Evolutionary conservation across 1,140 invertebrate species (phyloP).

Genomic region (Monomorium pharaonis): DNA sequence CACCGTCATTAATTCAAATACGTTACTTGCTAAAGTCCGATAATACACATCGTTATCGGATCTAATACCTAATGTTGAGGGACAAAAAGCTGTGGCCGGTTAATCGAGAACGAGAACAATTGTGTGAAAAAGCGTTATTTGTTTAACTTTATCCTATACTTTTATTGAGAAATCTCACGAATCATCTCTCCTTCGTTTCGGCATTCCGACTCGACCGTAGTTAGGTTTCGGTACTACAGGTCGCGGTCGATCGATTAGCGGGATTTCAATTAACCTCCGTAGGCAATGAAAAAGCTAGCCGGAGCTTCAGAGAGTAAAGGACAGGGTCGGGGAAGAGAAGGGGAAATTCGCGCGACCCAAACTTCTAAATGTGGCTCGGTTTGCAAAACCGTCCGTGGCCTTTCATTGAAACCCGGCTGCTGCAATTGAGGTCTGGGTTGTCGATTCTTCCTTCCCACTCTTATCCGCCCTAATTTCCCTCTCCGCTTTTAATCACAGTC

Average conservation of each 20-base stretch:
- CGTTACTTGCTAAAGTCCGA: neutral
- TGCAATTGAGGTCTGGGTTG: slow-evolving; percentile 63
- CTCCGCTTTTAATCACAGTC: slow-evolving; percentile 53
- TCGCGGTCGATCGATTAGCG: slow-evolving; percentile 74
- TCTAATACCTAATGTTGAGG: neutral
- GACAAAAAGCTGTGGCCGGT: neutral
- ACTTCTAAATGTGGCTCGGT: slow-evolving; percentile 73
- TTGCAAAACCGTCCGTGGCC: slow-evolving; percentile 73
- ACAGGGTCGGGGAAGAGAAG: neutral
- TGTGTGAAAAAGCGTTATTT: neutral
- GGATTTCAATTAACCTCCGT: slow-evolving; percentile 78
- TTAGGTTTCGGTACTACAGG: slow-evolving; percentile 41
- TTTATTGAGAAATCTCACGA: neutral
- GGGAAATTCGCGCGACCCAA: slow-evolving; percentile 57
- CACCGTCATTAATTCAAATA: slow-evolving; percentile 30
- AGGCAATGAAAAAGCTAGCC: slow-evolving; percentile 66
- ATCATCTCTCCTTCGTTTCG: neutral
- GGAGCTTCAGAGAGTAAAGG: slow-evolving; percentile 14
- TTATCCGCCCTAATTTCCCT: slow-evolving; percentile 25
- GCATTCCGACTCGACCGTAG: slow-evolving; percentile 5
- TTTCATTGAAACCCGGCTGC: slow-evolving; percentile 68
- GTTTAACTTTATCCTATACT: neutral
- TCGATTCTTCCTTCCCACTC: neutral
- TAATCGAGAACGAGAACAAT: neutral
- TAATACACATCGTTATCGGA: neutral